Percentiles rank a stretch among this genome's conserved stretches.
Conservation (phyloP, 2,888 invertebrate genomes). For the Acleris literana region DNA sequence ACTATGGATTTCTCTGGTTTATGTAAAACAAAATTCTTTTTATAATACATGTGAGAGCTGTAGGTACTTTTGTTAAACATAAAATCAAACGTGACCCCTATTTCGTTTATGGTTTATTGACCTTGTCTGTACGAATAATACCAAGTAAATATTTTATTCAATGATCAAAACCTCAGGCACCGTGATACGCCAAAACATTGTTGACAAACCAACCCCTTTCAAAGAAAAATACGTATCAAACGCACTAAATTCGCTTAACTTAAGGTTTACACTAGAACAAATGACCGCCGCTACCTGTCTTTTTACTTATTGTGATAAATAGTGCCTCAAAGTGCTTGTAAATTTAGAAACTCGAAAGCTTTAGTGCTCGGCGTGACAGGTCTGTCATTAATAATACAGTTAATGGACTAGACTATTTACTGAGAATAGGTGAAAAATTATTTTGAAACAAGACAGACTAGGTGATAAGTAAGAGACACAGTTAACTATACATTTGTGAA, state of each 20-base stretch:
- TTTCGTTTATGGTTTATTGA: neutral
- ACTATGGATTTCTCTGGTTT: too few relatives aligned
- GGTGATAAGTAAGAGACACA: too few relatives aligned
- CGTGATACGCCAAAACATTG: neutral
- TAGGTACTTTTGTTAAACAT: too few relatives aligned
- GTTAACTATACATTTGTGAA: too few relatives aligned
- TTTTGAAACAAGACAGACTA: too few relatives aligned
- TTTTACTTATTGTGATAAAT: neutral
- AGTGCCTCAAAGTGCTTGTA: slow-evolving; percentile 1
- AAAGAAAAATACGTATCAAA: neutral
- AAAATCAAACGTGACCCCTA: slow-evolving; percentile 1
- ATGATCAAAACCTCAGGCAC: neutral
- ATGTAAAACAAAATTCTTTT: too few relatives aligned
- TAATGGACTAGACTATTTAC: neutral
- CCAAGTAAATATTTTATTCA: neutral
- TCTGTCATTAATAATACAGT: neutral
- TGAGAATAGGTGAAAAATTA: too few relatives aligned
- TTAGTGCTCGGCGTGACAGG: neutral
- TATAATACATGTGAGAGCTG: too few relatives aligned
- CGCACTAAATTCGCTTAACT: too few relatives aligned
- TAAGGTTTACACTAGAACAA: neutral
- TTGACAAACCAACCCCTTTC: neutral
- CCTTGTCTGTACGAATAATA: neutral
- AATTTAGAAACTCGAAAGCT: neutral
- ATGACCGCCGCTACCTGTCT: neutral